phyloP scores from a whole-genome alignment of 2,888 invertebrate species.

The Oegoconia quadripuncta region DNA sequence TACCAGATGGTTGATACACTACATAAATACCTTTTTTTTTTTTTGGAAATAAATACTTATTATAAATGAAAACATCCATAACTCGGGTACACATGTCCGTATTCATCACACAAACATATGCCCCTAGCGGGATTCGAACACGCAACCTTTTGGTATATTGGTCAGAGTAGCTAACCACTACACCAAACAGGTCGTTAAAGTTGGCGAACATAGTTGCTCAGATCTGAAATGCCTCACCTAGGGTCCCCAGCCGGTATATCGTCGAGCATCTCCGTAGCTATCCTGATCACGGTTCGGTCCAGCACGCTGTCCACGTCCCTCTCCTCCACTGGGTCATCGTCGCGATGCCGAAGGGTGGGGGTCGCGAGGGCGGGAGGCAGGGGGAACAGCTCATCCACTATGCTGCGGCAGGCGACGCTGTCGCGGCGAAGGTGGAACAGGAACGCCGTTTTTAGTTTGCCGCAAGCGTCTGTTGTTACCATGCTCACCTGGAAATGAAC shows the following conservation, averaged over 20 bases:
- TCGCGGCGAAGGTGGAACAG: conserved; percentile 84
- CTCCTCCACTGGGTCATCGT: conserved; percentile 21
- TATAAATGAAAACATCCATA: too few species aligned
- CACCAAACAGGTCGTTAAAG: too few species aligned
- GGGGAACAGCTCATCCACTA: conserved; percentile 50
- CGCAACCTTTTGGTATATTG: too few species aligned
- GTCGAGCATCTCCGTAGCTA: conserved; percentile 89
- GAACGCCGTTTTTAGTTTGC: conserved; percentile 86
- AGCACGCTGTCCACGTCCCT: conserved; percentile 52
- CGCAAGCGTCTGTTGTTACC: conserved; percentile 54
- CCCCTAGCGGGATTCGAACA: too few species aligned
- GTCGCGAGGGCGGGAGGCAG: conserved; percentile 53
- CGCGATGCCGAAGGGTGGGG: conserved; percentile 1
- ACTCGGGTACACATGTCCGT: too few species aligned
- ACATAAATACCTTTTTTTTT: too few species aligned
- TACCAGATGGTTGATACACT: too few species aligned
- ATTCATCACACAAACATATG: too few species aligned
- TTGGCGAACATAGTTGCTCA: background rate
- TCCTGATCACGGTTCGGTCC: conserved; percentile 56
- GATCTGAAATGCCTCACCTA: conserved; percentile 37
- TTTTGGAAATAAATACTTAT: too few species aligned
- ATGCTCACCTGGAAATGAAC: conserved; percentile 43
- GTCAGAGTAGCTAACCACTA: too few species aligned
- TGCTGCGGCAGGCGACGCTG: conserved; percentile 30
- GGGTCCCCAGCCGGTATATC: conserved; percentile 95